Evolutionary conservation across 2,113 vertebrate species (phyloP).

Genomic region (Nestor notabilis): DNA sequence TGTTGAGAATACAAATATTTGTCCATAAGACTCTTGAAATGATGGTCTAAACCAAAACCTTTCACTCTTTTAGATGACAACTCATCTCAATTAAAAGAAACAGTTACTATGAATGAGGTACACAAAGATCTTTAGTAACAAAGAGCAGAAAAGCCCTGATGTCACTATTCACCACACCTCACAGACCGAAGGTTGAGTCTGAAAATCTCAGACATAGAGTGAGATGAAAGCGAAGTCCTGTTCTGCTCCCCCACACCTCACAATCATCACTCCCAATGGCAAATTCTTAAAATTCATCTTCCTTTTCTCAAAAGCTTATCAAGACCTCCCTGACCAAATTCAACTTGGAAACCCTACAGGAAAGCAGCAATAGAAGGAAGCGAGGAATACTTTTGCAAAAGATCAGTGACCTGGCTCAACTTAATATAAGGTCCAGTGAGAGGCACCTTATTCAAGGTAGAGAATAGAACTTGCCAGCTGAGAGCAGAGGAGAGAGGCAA

Average conservation of each 20-base stretch:
- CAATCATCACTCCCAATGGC: background rate
- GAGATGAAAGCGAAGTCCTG: background rate
- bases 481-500: background rate
- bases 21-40: background rate
- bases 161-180: background rate
- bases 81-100: background rate
- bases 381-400: background rate
- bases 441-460: background rate
- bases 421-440: background rate
- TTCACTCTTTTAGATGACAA: background rate
- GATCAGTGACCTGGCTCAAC: background rate
- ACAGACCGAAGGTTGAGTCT: background rate
- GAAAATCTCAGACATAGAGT: background rate
- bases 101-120: rapidly evolving
- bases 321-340: background rate
- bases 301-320: background rate
- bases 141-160: background rate
- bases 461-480: background rate
- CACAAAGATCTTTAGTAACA: background rate
- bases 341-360: background rate
- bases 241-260: background rate
- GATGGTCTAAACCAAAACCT: background rate
- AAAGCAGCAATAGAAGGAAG: background rate
- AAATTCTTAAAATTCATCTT: background rate
- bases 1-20: background rate